Evolutionary conservation across 64 coral and sea anemone species (phyloP).

Genomic region (Montipora foliosa): DNA sequence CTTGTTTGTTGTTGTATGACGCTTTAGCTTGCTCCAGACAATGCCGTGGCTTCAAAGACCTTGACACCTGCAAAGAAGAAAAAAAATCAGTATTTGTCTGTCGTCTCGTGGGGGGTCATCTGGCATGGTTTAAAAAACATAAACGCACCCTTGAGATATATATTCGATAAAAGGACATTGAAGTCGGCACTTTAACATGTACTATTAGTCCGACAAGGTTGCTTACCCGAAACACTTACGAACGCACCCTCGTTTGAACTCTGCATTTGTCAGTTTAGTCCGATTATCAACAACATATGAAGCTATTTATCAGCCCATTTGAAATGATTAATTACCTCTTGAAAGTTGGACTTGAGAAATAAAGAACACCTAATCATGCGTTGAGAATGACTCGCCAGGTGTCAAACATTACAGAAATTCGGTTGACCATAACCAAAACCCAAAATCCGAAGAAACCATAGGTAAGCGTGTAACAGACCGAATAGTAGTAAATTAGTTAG

Average conservation of each 20-base stretch:
- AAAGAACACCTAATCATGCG: not conserved
- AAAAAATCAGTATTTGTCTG: not conserved
- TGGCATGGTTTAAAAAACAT: too few species aligned
- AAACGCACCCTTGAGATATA: too few species aligned
- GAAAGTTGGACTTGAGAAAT: not conserved
- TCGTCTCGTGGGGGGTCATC: not conserved
- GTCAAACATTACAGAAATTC: not conserved
- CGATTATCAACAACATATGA: not conserved
- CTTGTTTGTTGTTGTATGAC: too few species aligned
- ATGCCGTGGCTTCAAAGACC: too few species aligned
- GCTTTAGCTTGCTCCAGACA: too few species aligned
- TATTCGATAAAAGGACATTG: too few species aligned
- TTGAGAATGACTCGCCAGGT: not conserved
- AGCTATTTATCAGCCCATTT: not conserved
- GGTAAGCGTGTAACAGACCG: not conserved
- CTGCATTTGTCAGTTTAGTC: not conserved
- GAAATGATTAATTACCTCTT: constrained; percentile 33
- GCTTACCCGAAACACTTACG: not conserved
- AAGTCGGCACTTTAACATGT: too few species aligned
- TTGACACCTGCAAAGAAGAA: not conserved
- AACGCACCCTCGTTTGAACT: not conserved
- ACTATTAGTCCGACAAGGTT: too few species aligned
- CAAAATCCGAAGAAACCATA: not conserved
- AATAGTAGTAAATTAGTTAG: not conserved
- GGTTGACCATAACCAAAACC: not conserved